Evolutionary conservation across 1,140 invertebrate genomes (phyloP).

Genomic region (Solen grandis): DNA sequence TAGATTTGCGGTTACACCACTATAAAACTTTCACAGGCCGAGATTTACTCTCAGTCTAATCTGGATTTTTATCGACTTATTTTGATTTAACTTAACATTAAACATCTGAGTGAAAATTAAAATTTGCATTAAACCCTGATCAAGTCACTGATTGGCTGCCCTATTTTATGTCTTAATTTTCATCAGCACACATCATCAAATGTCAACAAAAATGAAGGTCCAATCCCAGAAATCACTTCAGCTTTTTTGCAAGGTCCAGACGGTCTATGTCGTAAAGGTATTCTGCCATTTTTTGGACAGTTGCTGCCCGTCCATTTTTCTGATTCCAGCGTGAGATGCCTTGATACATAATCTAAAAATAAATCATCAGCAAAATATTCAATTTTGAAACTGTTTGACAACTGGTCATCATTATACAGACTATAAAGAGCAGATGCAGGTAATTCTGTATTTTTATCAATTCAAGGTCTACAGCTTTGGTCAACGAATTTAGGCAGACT

Average conservation of each 20-base stretch:
- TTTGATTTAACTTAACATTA: no score
- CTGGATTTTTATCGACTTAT: no score
- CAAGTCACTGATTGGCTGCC: no score
- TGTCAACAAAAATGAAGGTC: no score
- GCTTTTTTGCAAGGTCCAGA: constrained; percentile 31
- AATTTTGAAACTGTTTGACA: neutral
- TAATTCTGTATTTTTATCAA: neutral
- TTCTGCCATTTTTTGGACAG: constrained; percentile 7
- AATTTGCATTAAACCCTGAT: no score
- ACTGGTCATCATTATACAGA: neutral
- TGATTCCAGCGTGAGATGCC: constrained; percentile 29
- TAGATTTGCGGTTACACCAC: no score
- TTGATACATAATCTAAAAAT: constrained; percentile 47
- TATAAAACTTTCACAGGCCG: no score
- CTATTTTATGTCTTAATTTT: no score
- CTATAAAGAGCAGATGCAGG: neutral
- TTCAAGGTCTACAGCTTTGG: neutral
- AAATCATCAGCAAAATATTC: neutral
- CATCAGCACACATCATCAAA: no score
- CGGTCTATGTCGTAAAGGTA: constrained; percentile 39
- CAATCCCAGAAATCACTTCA: no score
- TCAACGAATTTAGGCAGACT: neutral
- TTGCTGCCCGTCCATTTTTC: constrained; percentile 25
- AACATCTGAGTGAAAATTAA: no score
- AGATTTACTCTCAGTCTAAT: no score